Conservation (phyloP, 2,797 vertebrate genomes). For the Halcyon badia region DNA sequence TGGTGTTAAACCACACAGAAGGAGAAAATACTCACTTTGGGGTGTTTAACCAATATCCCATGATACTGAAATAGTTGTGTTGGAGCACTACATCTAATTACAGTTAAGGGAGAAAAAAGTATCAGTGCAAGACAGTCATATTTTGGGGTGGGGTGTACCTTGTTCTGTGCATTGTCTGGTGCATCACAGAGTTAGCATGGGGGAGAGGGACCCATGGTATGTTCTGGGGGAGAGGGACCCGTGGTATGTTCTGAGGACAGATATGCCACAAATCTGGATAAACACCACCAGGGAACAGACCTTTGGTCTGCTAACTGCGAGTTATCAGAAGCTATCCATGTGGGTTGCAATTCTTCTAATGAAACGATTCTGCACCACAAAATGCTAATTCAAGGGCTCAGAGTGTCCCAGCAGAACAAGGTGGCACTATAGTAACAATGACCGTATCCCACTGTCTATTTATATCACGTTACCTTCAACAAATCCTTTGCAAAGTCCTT, state of each 20-base stretch:
- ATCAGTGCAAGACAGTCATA: neutral
- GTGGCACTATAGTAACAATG: neutral
- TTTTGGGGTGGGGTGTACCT: neutral
- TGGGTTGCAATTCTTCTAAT: neutral
- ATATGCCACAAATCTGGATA: neutral
- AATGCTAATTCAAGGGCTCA: neutral
- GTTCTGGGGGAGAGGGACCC: neutral
- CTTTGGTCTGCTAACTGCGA: neutral
- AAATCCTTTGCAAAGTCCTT: constrained; percentile 95
- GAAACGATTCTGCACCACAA: neutral
- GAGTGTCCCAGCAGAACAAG: neutral
- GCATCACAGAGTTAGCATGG: neutral
- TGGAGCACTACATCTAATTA: neutral
- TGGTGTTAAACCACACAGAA: neutral
- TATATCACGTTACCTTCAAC: constrained; percentile 87
- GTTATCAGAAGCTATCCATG: neutral
- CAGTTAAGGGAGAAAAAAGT: neutral
- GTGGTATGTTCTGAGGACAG: neutral
- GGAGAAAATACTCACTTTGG: neutral
- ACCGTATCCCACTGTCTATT: neutral
- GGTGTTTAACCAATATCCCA: neutral
- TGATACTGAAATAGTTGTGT: neutral
- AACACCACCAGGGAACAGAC: neutral
- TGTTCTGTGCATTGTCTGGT: neutral
- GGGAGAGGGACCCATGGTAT: neutral